phyloP scores from a whole-genome alignment of 2,888 invertebrate species.

The Lepidocyrtoides sp. region DNA sequence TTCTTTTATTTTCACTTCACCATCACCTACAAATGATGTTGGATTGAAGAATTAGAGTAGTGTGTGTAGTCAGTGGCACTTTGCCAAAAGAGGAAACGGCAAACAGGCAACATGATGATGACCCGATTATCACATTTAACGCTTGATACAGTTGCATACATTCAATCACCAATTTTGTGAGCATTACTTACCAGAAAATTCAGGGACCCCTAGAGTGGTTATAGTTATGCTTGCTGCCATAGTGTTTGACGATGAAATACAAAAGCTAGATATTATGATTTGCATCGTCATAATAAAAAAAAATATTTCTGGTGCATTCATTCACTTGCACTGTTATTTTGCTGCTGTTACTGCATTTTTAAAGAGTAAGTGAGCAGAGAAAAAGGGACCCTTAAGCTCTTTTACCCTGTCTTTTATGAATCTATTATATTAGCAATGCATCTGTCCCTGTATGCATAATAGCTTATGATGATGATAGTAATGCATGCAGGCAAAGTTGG shows the following conservation, averaged over 20 bases:
- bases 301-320: no score
- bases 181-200: conserved; percentile 35
- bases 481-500: neutral
- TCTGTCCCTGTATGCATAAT: conserved; percentile 49
- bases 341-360: neutral
- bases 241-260: no score
- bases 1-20: neutral
- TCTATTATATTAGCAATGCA: conserved; percentile 35
- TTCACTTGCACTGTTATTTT: conserved; percentile 5
- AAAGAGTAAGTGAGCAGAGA: neutral
- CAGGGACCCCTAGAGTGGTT: neutral
- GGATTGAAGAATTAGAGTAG: no score
- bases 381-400: conserved; percentile 50
- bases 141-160: conserved; percentile 64
- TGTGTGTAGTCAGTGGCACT: neutral
- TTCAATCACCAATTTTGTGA: conserved; percentile 14
- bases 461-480: neutral
- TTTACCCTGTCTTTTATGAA: neutral
- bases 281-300: no score
- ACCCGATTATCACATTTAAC: conserved; percentile 55
- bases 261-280: no score
- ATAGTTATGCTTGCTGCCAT: neutral
- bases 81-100: neutral
- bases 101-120: neutral
- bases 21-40: no score